Conservation (phyloP, 2,113 vertebrate species). For the Brevimyrus niger region DNA sequence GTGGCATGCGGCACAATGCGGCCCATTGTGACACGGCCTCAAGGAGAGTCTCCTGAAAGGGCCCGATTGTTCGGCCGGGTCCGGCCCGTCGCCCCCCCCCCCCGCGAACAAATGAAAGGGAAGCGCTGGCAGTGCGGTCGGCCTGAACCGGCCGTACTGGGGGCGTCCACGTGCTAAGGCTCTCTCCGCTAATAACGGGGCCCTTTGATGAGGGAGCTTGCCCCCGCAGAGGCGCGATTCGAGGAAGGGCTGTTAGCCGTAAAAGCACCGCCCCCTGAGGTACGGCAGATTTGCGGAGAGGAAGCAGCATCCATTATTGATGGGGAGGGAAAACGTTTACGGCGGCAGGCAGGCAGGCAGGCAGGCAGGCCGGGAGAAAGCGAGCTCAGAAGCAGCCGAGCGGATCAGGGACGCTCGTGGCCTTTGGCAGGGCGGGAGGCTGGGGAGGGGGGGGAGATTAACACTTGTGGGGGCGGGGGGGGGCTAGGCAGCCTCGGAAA, state of each 20-base stretch:
- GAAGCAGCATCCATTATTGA: slow-evolving; percentile 40
- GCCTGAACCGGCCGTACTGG: neutral
- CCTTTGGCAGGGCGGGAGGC: slow-evolving; percentile 10
- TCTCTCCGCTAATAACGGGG: neutral
- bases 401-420: slow-evolving; percentile 23
- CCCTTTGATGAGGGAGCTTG: neutral
- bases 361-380: slow-evolving; percentile 24
- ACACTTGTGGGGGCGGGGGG: neutral
- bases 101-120: neutral
- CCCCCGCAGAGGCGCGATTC: neutral
- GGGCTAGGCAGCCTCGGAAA: neutral
- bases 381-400: slow-evolving; percentile 31
- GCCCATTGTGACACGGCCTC: neutral
- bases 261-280: slow-evolving; percentile 21
- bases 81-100: neutral
- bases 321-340: slow-evolving; percentile 10
- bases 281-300: slow-evolving; percentile 34
- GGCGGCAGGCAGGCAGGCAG: slow-evolving; percentile 22
- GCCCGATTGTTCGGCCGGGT: neutral
- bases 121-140: neutral
- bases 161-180: neutral
- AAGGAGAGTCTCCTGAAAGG: neutral
- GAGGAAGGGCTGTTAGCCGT: slow-evolving; percentile 35
- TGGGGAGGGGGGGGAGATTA: slow-evolving; percentile 9
- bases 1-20: neutral